A percentile compares a stretch with the other conserved stretches of the same genome.
phyloP scores from a whole-genome alignment of 2,113 vertebrate genomes.

The Chionis minor region DNA sequence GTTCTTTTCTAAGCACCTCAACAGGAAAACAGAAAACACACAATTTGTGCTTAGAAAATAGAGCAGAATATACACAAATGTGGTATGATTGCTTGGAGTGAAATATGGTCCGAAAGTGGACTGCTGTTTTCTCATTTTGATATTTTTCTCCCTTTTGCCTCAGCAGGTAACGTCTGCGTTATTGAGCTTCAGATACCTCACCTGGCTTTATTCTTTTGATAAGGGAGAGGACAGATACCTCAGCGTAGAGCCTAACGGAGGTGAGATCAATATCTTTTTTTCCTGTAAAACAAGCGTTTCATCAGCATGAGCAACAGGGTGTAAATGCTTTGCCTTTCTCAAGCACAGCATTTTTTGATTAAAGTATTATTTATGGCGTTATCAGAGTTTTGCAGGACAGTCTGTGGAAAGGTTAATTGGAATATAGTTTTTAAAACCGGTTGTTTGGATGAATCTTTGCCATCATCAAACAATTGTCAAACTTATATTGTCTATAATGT shows the following conservation, averaged over 20 bases:
- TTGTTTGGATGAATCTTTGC: background rate
- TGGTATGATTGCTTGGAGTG: background rate
- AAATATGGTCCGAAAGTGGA: background rate
- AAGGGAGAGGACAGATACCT: background rate
- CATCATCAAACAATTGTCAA: background rate
- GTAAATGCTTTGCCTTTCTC: background rate
- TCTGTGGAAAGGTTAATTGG: background rate
- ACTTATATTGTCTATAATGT: background rate
- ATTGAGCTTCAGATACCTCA: background rate
- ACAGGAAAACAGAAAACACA: background rate
- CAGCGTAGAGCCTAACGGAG: background rate
- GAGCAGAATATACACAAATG: background rate
- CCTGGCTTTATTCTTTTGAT: background rate
- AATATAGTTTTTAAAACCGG: background rate
- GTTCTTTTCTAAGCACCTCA: background rate
- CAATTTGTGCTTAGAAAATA: background rate
- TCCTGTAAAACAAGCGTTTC: background rate
- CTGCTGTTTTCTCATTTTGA: background rate
- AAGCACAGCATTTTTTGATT: background rate
- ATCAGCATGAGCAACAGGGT: background rate
- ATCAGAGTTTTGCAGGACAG: background rate
- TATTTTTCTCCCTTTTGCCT: background rate
- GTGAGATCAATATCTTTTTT: background rate
- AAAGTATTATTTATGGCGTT: too few species aligned
- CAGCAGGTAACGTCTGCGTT: background rate